These are phyloP conservation scores for Ailuropoda melanoleuca DNA, from an alignment of 2,113 vertebrate species.

Conservation along the genomic window DNA sequence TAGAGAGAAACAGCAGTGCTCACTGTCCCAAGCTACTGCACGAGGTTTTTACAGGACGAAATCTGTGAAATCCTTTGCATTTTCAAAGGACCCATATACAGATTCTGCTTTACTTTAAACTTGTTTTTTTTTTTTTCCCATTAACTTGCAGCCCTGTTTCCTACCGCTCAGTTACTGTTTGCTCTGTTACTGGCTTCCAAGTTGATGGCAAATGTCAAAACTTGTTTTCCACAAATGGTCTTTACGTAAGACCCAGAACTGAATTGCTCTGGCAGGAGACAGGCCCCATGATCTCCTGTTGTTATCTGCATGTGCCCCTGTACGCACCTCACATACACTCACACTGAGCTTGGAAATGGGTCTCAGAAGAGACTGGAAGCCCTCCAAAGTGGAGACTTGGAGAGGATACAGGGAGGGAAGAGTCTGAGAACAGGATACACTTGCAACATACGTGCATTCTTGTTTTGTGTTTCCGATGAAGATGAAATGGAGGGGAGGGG, in stretches of 20 bases:
- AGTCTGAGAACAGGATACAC: background rate
- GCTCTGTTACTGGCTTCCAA: background rate
- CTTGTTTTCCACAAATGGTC: background rate
- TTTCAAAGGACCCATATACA: background rate
- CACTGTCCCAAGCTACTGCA: background rate
- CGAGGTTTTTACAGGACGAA: background rate
- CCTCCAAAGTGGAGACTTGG: background rate
- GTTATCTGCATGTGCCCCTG: background rate
- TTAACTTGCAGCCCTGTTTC: background rate
- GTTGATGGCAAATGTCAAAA: background rate
- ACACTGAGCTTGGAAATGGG: background rate
- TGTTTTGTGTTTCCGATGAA: background rate
- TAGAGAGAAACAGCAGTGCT: background rate
- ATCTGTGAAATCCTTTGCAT: background rate
- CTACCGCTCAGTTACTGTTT: background rate
- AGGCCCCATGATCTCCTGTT: background rate
- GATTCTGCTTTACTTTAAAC: background rate
- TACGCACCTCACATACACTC: background rate
- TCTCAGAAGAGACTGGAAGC: background rate
- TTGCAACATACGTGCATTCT: background rate
- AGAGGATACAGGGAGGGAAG: background rate
- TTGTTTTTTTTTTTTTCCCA: constrained; percentile 3
- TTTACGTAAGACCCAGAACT: background rate
- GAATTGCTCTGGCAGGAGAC: background rate
- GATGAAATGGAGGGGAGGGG: background rate